A percentile compares a stretch with the other conserved stretches of the same genome.
These are phyloP conservation scores for Parthenolecanium corni DNA, from an alignment of 2,888 invertebrate species.

Conservation along the genomic window DNA sequence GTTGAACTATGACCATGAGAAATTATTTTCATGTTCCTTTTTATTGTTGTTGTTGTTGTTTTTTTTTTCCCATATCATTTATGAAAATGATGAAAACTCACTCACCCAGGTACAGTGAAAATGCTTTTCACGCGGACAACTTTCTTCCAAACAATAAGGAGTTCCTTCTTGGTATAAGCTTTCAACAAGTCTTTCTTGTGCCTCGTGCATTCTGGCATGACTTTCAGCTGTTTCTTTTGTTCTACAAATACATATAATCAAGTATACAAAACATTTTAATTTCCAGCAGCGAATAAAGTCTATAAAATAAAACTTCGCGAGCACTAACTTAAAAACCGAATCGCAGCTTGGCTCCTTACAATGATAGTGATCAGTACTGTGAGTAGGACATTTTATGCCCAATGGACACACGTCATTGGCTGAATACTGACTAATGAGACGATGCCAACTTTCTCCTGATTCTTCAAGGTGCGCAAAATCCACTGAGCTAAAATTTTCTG, in stretches of 20 bases:
- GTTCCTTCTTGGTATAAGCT: constrained; percentile 56
- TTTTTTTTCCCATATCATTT: no score
- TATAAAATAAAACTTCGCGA: neutral
- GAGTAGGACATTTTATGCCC: constrained; percentile 32
- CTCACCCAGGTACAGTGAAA: constrained; percentile 82
- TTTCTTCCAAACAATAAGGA: constrained; percentile 55
- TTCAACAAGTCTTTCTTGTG: constrained; percentile 74
- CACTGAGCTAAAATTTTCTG: constrained; percentile 27
- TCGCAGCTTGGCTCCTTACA: constrained; percentile 68
- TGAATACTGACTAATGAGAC: constrained; percentile 32
- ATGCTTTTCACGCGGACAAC: constrained; percentile 68
- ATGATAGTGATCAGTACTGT: constrained; percentile 62
- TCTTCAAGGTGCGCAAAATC: constrained; percentile 32
- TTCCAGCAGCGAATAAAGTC: no score
- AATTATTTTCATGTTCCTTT: no score
- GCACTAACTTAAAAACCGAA: constrained; percentile 52
- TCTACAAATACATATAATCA: constrained; percentile 30
- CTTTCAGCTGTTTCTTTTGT: constrained; percentile 50
- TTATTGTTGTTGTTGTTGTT: no score
- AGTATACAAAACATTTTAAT: no score
- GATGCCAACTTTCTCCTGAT: constrained; percentile 32
- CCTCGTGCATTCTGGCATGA: constrained; percentile 77
- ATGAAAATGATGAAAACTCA: no score
- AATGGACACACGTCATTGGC: constrained; percentile 16
- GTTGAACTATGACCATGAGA: no score